These are phyloP conservation scores for Anastrepha obliqua DNA, from an alignment of 1,140 invertebrate species.

Conservation along the genomic window DNA sequence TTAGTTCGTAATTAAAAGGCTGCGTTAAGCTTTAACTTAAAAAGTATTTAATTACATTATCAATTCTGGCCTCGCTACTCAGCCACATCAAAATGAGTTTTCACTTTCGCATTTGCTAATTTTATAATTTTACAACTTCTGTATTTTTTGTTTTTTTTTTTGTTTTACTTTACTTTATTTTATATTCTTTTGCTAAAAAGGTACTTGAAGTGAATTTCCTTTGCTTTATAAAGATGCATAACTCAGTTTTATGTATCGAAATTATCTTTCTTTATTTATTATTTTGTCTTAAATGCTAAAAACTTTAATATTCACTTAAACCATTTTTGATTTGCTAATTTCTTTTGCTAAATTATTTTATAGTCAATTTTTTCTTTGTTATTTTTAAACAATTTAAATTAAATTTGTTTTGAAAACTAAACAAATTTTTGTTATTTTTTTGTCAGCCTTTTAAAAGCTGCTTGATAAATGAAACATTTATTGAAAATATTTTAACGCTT, in stretches of 20 bases:
- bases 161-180: background rate
- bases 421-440: background rate
- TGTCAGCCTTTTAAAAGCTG: slow-evolving; percentile 9
- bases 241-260: background rate
- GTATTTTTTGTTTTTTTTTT: background rate
- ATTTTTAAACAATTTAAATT: slow-evolving; percentile 18
- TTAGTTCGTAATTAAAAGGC: slow-evolving; percentile 15
- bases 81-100: background rate
- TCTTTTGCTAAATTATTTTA: slow-evolving; percentile 13
- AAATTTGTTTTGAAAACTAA: background rate
- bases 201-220: slow-evolving; percentile 54
- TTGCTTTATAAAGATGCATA: slow-evolving; percentile 31
- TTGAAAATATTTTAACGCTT: background rate
- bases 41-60: slow-evolving; percentile 13
- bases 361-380: background rate
- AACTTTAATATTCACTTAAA: slow-evolving; percentile 29
- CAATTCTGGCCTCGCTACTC: background rate
- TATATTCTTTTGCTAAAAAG: slow-evolving; percentile 52
- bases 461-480: slow-evolving; percentile 5
- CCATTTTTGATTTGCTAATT: slow-evolving; percentile 40
- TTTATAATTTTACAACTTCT: background rate
- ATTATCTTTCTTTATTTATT: background rate
- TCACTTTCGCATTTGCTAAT: background rate
- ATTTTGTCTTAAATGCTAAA: slow-evolving; percentile 28
- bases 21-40: slow-evolving; percentile 44